Conservation (phyloP, 2,888 invertebrate species). For the Calliopum simillimum region DNA sequence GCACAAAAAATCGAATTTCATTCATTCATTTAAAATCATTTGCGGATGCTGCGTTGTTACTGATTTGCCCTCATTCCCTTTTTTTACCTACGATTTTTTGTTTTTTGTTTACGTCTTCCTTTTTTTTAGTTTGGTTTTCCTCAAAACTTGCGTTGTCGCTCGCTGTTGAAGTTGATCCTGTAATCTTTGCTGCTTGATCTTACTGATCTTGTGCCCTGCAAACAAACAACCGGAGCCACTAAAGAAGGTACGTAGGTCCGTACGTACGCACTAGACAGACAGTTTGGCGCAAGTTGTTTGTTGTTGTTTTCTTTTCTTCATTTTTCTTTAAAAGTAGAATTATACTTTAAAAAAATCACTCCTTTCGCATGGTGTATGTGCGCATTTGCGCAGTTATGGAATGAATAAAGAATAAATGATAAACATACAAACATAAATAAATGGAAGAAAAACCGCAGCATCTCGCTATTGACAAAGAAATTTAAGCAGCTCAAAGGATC, state of each 20-base stretch:
- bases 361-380: neutral
- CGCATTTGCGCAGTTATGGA: neutral
- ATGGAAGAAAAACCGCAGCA: slow-evolving; percentile 34
- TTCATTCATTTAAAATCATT: slow-evolving; percentile 30
- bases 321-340: neutral
- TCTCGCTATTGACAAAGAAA: slow-evolving; percentile 27
- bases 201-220: slow-evolving; percentile 20
- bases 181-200: slow-evolving; percentile 34
- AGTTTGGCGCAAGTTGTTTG: slow-evolving; percentile 33
- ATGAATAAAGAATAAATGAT: neutral
- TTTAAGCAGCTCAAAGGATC: slow-evolving; percentile 26
- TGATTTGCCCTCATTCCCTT: slow-evolving; percentile 38
- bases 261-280: slow-evolving; percentile 34
- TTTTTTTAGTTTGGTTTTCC: slow-evolving; percentile 3
- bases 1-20: slow-evolving; percentile 30
- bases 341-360: neutral
- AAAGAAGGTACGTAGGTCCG: no score
- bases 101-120: slow-evolving; percentile 45
- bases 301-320: slow-evolving; percentile 1
- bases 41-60: slow-evolving; percentile 33
- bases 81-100: slow-evolving; percentile 44
- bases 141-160: neutral
- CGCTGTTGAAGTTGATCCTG: slow-evolving; percentile 27
- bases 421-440: neutral
- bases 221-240: neutral